These are phyloP conservation scores for Magallana nippona DNA, from an alignment of 2,888 invertebrate genomes.

Conservation along the genomic window DNA sequence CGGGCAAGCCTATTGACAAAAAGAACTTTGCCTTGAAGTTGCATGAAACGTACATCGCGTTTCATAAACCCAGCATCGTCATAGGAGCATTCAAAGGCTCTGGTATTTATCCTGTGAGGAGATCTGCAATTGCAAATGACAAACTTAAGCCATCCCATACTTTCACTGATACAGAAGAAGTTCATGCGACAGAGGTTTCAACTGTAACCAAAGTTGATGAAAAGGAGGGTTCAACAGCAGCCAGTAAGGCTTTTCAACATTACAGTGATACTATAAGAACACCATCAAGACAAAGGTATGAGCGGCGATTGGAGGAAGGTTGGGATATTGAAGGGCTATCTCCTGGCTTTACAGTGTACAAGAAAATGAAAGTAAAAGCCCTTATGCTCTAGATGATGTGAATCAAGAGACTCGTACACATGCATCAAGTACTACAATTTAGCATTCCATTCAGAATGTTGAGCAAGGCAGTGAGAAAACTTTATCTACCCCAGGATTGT, in stretches of 20 bases:
- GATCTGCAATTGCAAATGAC: conserved; percentile 19
- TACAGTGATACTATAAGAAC: not conserved
- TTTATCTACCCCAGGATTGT: too few relatives aligned
- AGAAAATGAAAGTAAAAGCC: not conserved
- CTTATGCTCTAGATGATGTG: not conserved
- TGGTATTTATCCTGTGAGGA: conserved; percentile 5
- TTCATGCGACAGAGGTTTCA: not conserved
- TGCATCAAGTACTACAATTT: not conserved
- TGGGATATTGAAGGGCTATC: conserved; percentile 14
- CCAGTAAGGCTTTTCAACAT: not conserved
- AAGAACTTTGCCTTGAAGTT: not conserved
- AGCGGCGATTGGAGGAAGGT: conserved; percentile 3
- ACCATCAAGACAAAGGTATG: not conserved
- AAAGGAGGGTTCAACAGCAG: not conserved
- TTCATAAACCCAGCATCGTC: not conserved
- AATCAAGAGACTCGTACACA: not conserved
- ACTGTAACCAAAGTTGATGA: not conserved
- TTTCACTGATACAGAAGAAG: not conserved
- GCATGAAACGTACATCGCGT: conserved; percentile 6
- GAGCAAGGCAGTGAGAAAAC: too few relatives aligned
- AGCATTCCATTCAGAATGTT: too few relatives aligned
- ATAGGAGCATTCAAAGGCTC: not conserved
- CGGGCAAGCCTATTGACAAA: conserved; percentile 43
- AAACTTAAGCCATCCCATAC: not conserved
- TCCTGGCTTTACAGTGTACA: conserved; percentile 10